phyloP scores from a whole-genome alignment of 2,113 vertebrate genomes.

The Xerus inauris region DNA sequence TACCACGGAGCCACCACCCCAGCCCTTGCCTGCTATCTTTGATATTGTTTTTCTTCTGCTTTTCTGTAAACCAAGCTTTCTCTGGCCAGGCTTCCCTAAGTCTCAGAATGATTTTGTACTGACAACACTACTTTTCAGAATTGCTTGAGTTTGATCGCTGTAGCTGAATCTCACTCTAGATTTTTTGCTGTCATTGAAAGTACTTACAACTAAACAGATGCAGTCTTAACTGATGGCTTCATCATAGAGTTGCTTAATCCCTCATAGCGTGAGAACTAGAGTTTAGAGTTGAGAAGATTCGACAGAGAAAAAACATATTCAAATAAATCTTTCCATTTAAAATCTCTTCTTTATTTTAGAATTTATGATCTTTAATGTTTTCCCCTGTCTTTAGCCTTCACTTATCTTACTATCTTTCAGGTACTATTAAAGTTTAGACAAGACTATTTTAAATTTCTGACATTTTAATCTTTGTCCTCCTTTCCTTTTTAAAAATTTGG shows the following conservation, averaged over 20 bases:
- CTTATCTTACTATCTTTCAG: conserved; percentile 16
- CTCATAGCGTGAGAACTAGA: background rate
- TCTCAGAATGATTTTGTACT: background rate
- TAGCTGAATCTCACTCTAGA: background rate
- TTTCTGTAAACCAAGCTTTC: background rate
- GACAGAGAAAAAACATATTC: background rate
- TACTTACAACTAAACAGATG: background rate
- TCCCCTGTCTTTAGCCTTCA: background rate
- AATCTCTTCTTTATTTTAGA: background rate
- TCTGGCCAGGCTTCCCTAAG: background rate
- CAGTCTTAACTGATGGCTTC: background rate
- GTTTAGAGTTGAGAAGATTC: background rate
- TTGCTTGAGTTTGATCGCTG: background rate
- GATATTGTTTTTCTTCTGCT: background rate
- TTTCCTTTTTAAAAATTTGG: conserved; percentile 12
- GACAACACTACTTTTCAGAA: background rate
- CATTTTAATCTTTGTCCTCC: background rate
- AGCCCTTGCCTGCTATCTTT: background rate
- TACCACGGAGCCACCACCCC: too few species aligned
- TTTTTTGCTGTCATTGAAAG: background rate
- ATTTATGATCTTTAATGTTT: background rate
- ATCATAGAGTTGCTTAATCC: background rate
- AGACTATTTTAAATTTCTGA: conserved; percentile 36
- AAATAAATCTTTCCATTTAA: conserved; percentile 16
- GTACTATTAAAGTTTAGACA: background rate